Evolutionary conservation across 2,888 invertebrate genomes (phyloP), one percentile per base, ranked within the genome.

Genomic region (Nomada fabriciana): DNA sequence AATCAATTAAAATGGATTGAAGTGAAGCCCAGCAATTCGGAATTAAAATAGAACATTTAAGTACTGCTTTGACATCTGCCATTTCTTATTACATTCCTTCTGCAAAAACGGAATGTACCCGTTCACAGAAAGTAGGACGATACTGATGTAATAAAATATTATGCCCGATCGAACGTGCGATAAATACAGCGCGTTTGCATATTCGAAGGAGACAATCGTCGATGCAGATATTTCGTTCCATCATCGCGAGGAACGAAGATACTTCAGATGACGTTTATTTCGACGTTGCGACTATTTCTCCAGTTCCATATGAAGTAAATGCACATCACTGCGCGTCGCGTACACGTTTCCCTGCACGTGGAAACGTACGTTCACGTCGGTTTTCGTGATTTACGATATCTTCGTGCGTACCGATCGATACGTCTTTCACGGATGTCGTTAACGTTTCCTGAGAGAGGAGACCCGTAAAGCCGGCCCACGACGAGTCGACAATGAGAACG

Each of bases 381-480:
- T 73, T 61, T 73, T 65, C 75, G 76, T 87, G 84, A 90, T 89
- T 87, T 87, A 88, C 82, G 84, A 78, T 74, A 77, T 84, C 86
- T 88, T 88, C 84, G 76, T 72, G 83, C 82, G 82, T 67, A 86
- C 83, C 83, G 88, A 90, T 90, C 90, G 89, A 90, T 89, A 86
- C 77, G 81, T 84, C 79, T 83, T 84, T 87, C 89, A 85, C 88
- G 86, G 86, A 88, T 88, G 88, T 91, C 90, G 87, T 90, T 91
- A 91, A 92, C 91, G 90, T 91, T 92, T 93, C 91, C 93, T 90
- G 91, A 87, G 88, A 92, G 91, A 91, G 89, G 88, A 91, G 91
- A 89, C 89, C 86, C 87, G 89, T 82, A 83, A 87, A 85, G 86
- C 77, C 85, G 85, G 86, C 82, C 83, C 71, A 86, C 82, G 86